Conservation (phyloP, 2,797 vertebrate genomes). For the Steatocranus sp. region DNA sequence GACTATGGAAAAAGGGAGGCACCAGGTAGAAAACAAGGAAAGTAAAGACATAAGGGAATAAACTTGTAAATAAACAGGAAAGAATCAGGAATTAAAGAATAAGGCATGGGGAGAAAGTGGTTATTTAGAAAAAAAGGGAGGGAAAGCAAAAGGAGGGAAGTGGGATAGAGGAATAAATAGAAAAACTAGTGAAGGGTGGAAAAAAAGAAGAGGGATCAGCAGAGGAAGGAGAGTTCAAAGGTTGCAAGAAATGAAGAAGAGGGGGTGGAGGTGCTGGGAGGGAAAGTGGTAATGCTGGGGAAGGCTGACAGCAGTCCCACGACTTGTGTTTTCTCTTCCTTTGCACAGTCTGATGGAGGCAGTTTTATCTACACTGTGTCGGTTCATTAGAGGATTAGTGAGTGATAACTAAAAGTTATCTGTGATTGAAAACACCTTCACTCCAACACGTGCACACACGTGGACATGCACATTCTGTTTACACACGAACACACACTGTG, state of each 20-base stretch:
- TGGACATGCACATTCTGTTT: background rate
- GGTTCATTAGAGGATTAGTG: constrained; percentile 64
- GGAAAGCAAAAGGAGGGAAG: background rate
- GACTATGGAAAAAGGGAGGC: background rate
- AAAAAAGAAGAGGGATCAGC: background rate
- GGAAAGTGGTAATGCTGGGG: background rate
- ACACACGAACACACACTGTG: background rate
- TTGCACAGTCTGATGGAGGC: constrained; percentile 39
- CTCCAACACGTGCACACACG: background rate
- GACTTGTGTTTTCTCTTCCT: constrained; percentile 25
- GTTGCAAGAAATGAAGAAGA: background rate
- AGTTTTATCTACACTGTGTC: constrained; percentile 43
- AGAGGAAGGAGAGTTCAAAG: background rate
- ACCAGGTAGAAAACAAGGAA: background rate
- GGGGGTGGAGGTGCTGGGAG: background rate
- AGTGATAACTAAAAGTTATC: constrained; percentile 54
- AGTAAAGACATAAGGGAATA: background rate
- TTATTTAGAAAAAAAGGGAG: background rate
- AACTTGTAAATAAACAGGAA: background rate
- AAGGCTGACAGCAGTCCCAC: background rate
- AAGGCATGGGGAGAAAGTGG: background rate
- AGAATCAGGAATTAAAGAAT: background rate
- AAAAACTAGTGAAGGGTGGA: background rate
- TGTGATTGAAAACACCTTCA: constrained; percentile 44
- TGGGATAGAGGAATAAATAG: background rate